A percentile compares a stretch with the other conserved stretches of the same genome.
Evolutionary conservation across 1,140 invertebrate species (phyloP).

Genomic region (Pogonognathellus flavescens): DNA sequence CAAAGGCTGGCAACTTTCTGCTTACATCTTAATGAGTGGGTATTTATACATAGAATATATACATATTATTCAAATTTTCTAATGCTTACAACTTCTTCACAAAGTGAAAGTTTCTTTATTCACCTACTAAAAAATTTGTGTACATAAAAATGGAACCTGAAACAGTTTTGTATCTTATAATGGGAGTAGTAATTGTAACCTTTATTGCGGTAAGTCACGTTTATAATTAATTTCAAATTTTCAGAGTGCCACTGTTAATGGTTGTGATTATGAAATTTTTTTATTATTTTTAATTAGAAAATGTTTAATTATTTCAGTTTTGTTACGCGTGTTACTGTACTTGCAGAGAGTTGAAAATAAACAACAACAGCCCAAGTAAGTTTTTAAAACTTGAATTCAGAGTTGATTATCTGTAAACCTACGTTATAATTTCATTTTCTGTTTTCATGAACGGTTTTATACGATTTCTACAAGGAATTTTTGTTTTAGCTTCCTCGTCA

Average conservation of each 20-base stretch:
- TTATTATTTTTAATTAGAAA: background rate
- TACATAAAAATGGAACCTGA: background rate
- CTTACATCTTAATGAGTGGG: too few relatives aligned
- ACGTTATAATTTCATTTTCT: background rate
- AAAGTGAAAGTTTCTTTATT: too few relatives aligned
- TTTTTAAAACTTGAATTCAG: background rate
- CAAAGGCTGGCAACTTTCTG: too few relatives aligned
- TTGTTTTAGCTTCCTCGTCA: background rate
- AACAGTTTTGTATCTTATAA: conserved; percentile 13
- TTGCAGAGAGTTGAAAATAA: background rate
- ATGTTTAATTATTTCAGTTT: conserved; percentile 12
- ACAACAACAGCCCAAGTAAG: background rate
- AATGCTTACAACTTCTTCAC: too few relatives aligned
- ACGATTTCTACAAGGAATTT: background rate
- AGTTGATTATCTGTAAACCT: background rate
- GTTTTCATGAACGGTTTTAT: background rate
- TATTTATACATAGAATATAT: too few relatives aligned
- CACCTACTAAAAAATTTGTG: background rate
- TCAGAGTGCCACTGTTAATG: background rate
- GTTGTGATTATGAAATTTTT: background rate
- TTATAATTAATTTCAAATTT: background rate
- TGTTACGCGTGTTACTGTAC: conserved; percentile 25
- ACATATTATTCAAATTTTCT: too few relatives aligned
- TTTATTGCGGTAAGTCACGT: background rate
- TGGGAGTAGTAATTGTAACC: conserved; percentile 7